phyloP scores from a whole-genome alignment of 2,888 invertebrate genomes.

The Platycnemis pennipes region DNA sequence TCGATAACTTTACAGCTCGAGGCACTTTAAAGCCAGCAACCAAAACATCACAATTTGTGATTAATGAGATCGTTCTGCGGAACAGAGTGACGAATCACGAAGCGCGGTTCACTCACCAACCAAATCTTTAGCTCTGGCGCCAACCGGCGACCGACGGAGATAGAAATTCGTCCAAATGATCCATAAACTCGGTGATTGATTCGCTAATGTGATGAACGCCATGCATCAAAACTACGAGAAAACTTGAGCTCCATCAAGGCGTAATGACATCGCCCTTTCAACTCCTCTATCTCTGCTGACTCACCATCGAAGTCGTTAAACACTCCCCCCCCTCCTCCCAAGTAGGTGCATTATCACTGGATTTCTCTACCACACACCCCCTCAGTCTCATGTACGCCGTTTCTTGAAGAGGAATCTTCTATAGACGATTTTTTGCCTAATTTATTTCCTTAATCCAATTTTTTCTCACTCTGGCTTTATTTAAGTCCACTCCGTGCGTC shows the following conservation, averaged over 20 bases:
- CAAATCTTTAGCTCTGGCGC: not conserved
- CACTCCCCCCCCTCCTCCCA: not conserved
- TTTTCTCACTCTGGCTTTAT: not conserved
- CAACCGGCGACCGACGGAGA: not conserved
- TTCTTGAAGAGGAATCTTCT: not conserved
- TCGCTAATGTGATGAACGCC: not conserved
- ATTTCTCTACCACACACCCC: not conserved
- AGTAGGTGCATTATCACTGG: not conserved
- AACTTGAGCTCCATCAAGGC: not conserved
- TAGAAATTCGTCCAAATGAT: not conserved
- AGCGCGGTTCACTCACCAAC: not conserved
- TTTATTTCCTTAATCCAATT: not conserved
- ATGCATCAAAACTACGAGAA: not conserved
- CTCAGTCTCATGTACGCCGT: not conserved
- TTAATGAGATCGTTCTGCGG: not conserved
- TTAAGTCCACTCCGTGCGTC: not conserved
- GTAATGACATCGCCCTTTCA: conserved; percentile 39
- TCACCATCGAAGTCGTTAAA: not conserved
- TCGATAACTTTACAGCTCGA: too few relatives aligned
- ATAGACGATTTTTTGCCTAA: not conserved
- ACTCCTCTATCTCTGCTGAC: not conserved
- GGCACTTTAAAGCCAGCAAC: too few relatives aligned
- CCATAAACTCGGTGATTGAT: conserved; percentile 21
- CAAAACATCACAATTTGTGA: not conserved
- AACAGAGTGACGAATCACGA: not conserved